Evolutionary conservation across 1,140 invertebrate genomes (phyloP).

Genomic region (Medauroidea extradentata): DNA sequence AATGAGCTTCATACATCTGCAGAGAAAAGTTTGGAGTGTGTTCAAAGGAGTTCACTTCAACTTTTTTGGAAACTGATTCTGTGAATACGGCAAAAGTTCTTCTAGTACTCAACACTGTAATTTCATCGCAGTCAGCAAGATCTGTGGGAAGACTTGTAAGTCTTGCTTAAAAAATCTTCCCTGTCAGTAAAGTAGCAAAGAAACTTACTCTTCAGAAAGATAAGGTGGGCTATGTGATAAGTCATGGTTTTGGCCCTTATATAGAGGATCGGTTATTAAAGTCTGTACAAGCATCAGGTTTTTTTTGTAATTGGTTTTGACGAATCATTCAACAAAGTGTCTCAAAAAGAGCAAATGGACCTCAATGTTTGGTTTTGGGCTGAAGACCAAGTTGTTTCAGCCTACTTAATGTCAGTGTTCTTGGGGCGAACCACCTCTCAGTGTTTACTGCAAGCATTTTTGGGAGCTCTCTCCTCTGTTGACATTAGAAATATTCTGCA

Average conservation of each 20-base stretch:
- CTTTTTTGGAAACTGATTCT: too few species aligned
- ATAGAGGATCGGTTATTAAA: slow-evolving; percentile 17
- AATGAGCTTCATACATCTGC: too few species aligned
- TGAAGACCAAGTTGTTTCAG: slow-evolving; percentile 12
- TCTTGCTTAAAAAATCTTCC: slow-evolving; percentile 20
- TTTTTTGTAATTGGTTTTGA: slow-evolving; percentile 22
- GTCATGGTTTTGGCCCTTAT: slow-evolving; percentile 21
- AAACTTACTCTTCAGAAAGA: slow-evolving; percentile 22
- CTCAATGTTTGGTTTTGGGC: slow-evolving; percentile 18
- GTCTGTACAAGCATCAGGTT: background rate
- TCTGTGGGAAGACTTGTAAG: too few species aligned
- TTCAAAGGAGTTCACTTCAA: too few species aligned
- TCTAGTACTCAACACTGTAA: too few species aligned
- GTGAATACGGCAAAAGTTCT: too few species aligned
- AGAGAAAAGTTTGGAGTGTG: too few species aligned
- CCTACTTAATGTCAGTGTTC: slow-evolving; percentile 23
- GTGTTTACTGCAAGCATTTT: slow-evolving; percentile 17
- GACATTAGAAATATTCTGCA: slow-evolving; percentile 9
- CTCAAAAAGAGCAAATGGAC: slow-evolving; percentile 16
- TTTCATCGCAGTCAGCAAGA: too few species aligned
- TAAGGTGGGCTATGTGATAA: slow-evolving; percentile 20
- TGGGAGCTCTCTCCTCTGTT: background rate
- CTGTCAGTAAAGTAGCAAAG: slow-evolving; percentile 17
- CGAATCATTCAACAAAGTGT: slow-evolving; percentile 23
- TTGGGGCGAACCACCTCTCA: slow-evolving; percentile 11